phyloP scores from a whole-genome alignment of 2,113 vertebrate species.

The Apeltes quadracus region DNA sequence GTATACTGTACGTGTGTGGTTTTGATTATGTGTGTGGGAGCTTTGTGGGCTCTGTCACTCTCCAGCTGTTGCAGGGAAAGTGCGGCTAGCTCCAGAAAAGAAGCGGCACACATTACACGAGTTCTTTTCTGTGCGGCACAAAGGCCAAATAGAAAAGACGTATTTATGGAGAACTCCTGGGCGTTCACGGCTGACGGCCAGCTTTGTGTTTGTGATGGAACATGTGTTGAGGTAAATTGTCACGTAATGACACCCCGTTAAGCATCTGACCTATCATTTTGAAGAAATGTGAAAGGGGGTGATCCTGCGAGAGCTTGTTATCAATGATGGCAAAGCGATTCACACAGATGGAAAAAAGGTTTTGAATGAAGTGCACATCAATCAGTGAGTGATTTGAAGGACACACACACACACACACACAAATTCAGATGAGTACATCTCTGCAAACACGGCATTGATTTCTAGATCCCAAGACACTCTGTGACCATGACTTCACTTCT shows the following conservation, averaged over 20 bases:
- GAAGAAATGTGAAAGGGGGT: slow-evolving; percentile 42
- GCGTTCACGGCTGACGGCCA: slow-evolving; percentile 35
- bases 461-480: slow-evolving; percentile 44
- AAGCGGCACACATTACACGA: slow-evolving; percentile 55
- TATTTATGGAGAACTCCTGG: slow-evolving; percentile 65
- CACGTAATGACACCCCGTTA: slow-evolving; percentile 72
- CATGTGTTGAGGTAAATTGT: slow-evolving; percentile 65
- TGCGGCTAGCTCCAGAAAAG: slow-evolving; percentile 51
- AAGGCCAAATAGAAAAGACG: slow-evolving; percentile 51
- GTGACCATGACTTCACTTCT: slow-evolving; percentile 30
- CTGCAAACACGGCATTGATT: slow-evolving; percentile 32
- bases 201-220: slow-evolving; percentile 72
- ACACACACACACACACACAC: slow-evolving; percentile 18
- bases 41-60: slow-evolving; percentile 43
- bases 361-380: slow-evolving; percentile 51
- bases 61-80: slow-evolving; percentile 54
- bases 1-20: slow-evolving; percentile 22
- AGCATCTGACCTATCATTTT: slow-evolving; percentile 70
- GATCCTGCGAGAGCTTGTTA: slow-evolving; percentile 53
- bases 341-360: slow-evolving; percentile 25
- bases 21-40: slow-evolving; percentile 41
- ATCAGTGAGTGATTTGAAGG: slow-evolving; percentile 41
- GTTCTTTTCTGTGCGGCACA: slow-evolving; percentile 55
- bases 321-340: slow-evolving; percentile 49
- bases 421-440: slow-evolving; percentile 5